Base-by-base conservation (phyloP, 2,113 vertebrate genomes). In the Origma solitaria region DNA sequence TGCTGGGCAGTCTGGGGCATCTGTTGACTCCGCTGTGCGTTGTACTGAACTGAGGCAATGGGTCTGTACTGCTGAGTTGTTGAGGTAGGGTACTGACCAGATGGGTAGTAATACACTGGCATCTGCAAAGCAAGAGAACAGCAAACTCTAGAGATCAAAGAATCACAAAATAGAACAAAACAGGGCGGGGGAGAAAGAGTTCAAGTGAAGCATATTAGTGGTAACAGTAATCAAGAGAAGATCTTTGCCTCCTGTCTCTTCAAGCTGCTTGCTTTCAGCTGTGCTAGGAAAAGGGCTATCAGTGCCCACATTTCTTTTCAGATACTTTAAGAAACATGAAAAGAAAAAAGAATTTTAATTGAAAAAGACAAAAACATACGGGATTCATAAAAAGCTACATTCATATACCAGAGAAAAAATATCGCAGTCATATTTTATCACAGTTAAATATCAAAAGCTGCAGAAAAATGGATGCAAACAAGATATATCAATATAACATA, bases 1-100 rank as follows among this genome's bases (percentile, higher is more conserved):
- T 97, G 98, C 79, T 98, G 99, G 22, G 97, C 88, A 47, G 97
- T 76, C 92, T 98, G 98, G 13, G 98, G 90, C 53, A 98, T 97
- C 84, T 98, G 98, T 82, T 98, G 98, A 91, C 93, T 97, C 92
- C 98, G 94, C 96, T 98, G 98, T 60, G 98, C 57, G 25, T 94
- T 96, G 97, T 98, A 99, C 95, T 98, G 98, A 91, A 98, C 97
- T 8, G 99, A 98, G 86, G 98, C 98, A 95, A 98, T 91, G 86
- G 98, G 97, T 95, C 98, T 98, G 98, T 98, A 99, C 97, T 98
- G 98, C 91, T 99, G 98, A 54, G 98, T 98, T 96, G 97, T 94
- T 98, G 99, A 99, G 99, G 98, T 99, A 99, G 99, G 98, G 98
- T 99, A 99, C 98, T 99, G 99, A 97, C 98, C 96, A 90, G 98